phyloP scores from a whole-genome alignment of 2,797 vertebrate species.

The Erithacus rubecula region DNA sequence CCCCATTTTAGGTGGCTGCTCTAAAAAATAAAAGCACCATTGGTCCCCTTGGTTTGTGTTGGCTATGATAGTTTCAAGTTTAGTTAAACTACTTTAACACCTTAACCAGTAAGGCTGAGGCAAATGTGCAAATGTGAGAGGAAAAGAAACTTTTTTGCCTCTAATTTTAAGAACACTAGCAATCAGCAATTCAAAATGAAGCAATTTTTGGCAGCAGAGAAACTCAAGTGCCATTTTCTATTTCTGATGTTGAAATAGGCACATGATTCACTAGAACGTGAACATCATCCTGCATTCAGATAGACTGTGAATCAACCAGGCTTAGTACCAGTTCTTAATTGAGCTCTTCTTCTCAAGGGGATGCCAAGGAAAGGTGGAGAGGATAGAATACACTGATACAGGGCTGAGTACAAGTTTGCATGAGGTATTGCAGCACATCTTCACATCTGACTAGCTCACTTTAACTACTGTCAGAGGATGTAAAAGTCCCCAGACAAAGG shows the following conservation, averaged over 20 bases:
- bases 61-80: background rate
- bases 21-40: background rate
- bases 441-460: background rate
- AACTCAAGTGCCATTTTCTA: slow-evolving; percentile 2
- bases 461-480: background rate
- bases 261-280: background rate
- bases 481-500: background rate
- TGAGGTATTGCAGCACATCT: background rate
- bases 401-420: background rate
- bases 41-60: background rate
- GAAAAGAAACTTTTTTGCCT: background rate
- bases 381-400: background rate
- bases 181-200: slow-evolving; percentile 27
- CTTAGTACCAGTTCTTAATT: background rate
- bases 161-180: background rate
- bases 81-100: background rate
- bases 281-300: background rate
- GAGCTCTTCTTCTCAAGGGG: background rate
- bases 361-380: background rate
- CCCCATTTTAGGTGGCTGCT: background rate
- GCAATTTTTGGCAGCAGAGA: background rate
- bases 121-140: background rate
- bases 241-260: background rate
- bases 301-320: background rate
- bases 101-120: background rate